A percentile compares a stretch with the other conserved stretches of the same genome.
Evolutionary conservation across 2,113 vertebrate genomes (phyloP).

Genomic region (Cathartes aura): DNA sequence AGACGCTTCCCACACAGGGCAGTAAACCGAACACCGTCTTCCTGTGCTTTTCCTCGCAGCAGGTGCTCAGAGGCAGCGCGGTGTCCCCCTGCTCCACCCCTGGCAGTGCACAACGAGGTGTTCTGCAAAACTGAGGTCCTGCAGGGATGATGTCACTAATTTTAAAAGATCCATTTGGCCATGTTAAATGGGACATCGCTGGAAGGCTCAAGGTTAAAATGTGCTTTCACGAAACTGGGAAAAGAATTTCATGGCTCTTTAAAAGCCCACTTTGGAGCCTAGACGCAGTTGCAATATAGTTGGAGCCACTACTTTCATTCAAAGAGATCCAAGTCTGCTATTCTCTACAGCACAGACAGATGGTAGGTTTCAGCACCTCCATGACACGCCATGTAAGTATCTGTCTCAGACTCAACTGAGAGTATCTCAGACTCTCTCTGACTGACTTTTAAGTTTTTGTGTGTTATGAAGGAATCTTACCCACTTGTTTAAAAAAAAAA

Average conservation of each 20-base stretch:
- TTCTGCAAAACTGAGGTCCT: not conserved
- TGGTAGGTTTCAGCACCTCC: not conserved
- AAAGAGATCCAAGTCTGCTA: not conserved
- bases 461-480: not conserved
- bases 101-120: not conserved
- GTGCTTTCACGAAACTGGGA: not conserved
- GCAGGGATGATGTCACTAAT: not conserved
- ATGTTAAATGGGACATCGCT: not conserved
- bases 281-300: not conserved
- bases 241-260: not conserved
- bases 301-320: slow-evolving; percentile 24
- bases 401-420: not conserved
- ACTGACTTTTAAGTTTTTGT: not conserved
- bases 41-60: not conserved
- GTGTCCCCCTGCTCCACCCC: not conserved
- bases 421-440: not conserved
- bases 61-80: not conserved
- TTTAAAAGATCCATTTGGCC: not conserved
- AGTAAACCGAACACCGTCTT: not conserved
- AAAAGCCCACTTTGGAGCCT: not conserved
- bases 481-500: not conserved
- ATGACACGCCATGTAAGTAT: not conserved
- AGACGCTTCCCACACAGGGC: not conserved
- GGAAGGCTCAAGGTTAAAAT: not conserved
- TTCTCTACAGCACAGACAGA: not conserved